A percentile compares a stretch with the other conserved stretches of the same genome.
phyloP scores from a whole-genome alignment of 1,140 invertebrate species.

The Acromyrmex echinatior region DNA sequence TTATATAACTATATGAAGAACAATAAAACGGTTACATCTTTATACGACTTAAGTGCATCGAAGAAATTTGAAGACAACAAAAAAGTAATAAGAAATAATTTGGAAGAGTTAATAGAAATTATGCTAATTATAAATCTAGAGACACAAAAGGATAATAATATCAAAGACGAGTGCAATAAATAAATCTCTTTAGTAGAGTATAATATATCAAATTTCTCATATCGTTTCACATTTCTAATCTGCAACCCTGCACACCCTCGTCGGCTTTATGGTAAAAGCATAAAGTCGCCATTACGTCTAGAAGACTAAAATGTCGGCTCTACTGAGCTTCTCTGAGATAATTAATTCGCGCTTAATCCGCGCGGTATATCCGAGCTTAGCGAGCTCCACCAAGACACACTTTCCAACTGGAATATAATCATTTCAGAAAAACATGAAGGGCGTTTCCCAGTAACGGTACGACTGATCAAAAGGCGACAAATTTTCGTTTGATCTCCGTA shows the following conservation, averaged over 20 bases:
- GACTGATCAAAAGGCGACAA: constrained; percentile 41
- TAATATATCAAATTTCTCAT: not conserved
- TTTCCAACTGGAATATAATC: constrained; percentile 19
- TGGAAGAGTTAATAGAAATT: not conserved
- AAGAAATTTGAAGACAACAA: too few relatives aligned
- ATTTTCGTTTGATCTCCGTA: constrained; percentile 59
- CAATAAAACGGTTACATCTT: too few relatives aligned
- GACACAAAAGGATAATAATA: not conserved
- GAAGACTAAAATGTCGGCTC: constrained; percentile 13
- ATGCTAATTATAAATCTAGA: not conserved
- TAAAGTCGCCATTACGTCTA: constrained; percentile 17
- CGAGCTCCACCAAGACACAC: not conserved
- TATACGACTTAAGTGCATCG: too few relatives aligned
- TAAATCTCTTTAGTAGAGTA: not conserved
- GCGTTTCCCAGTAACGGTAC: not conserved
- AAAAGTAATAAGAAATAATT: not conserved
- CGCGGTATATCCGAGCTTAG: constrained; percentile 25
- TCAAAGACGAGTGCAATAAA: not conserved
- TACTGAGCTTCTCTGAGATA: not conserved
- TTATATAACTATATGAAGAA: too few relatives aligned
- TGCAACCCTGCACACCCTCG: not conserved
- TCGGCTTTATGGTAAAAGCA: constrained; percentile 13
- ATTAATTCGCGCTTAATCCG: constrained; percentile 50
- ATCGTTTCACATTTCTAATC: constrained; percentile 11
- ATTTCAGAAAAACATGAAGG: not conserved